Percentiles rank a stretch among this genome's conserved stretches.
Evolutionary conservation across 2,888 invertebrate species (phyloP).

Genomic region (Gastracanthus pulcherrimus): DNA sequence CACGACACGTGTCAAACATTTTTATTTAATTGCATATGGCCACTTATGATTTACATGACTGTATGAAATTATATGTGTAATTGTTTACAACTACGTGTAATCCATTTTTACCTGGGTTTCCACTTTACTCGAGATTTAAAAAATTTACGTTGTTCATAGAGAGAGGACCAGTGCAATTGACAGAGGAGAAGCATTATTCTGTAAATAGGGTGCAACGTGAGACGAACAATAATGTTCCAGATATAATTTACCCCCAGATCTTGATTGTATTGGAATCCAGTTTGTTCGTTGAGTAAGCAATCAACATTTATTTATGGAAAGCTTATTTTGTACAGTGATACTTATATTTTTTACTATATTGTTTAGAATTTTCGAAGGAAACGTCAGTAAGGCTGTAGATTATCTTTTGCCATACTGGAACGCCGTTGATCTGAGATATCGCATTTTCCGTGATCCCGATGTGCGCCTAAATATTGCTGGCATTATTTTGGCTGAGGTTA

Average conservation of each 20-base stretch:
- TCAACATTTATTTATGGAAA: no score
- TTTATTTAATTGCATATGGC: no score
- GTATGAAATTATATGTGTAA: no score
- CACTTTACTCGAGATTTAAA: no score
- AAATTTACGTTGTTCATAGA: no score
- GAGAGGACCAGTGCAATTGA: background rate
- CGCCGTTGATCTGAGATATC: slow-evolving; percentile 48
- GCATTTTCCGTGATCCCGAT: slow-evolving; percentile 14
- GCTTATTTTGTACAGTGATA: no score
- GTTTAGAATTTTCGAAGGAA: slow-evolving; percentile 24
- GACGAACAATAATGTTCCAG: slow-evolving; percentile 10
- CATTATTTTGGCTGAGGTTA: slow-evolving; percentile 39
- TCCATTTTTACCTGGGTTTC: no score
- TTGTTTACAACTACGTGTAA: no score
- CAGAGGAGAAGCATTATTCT: no score
- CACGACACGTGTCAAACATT: no score
- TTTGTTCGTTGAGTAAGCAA: slow-evolving; percentile 18
- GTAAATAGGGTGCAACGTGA: background rate
- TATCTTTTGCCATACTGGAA: slow-evolving; percentile 49
- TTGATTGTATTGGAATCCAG: slow-evolving; percentile 32
- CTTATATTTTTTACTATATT: no score
- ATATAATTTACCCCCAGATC: slow-evolving; percentile 28
- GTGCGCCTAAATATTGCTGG: slow-evolving; percentile 46
- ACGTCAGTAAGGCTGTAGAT: background rate
- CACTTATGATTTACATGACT: no score